Evolutionary conservation across 2,797 vertebrate species (phyloP), one percentile per base, ranked within the genome.

Genomic region (Crocodylus rhombifer): DNA sequence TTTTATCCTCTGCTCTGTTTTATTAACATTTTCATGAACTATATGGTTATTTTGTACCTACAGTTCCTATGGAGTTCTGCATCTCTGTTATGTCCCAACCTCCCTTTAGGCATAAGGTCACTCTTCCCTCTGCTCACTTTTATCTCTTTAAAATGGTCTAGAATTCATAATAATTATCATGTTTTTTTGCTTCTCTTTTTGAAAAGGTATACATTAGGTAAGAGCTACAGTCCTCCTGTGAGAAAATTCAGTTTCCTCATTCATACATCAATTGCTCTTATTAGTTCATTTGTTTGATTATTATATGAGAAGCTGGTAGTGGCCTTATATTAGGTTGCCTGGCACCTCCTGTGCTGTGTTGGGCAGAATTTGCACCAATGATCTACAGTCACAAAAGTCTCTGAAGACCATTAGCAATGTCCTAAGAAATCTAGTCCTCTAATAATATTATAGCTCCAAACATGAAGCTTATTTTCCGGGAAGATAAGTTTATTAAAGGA

Each of bases 391-490:
- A 78, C 83, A 92, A 91, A 91, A 42, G 79, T 89, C 85, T 94
- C 88, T 82, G 58, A 92, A 94, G 85, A 69, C 86, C 87, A 92
- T 91, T 92, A 94, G 51, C 74, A 90, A 91, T 74, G 81, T 88
- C 83, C 90, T 82, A 69, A 90, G 87, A 95, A 79, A 94, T 80
- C 74, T 33, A 89, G 82, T 58, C 92, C 69, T 87, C 80, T 93
- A 88, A 92, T 83, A 79, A 36, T 33, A 30, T 89, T 95, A 86
- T 77, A 80, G 42, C 74, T 88, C 92, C 88, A 91, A 91, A 56
- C 86, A 92, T 89, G 87, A 95, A 95, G 33, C 86, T 90, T 89
- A 69, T 91, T 95, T 95, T 94, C 90, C 92, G 76, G 67, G 84
- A 92, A 87, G 74, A 80, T 88, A 88, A 80, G 16, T 95, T 94